phyloP scores from a whole-genome alignment of 2,888 invertebrate species.

The Epistrophella euchroma region DNA sequence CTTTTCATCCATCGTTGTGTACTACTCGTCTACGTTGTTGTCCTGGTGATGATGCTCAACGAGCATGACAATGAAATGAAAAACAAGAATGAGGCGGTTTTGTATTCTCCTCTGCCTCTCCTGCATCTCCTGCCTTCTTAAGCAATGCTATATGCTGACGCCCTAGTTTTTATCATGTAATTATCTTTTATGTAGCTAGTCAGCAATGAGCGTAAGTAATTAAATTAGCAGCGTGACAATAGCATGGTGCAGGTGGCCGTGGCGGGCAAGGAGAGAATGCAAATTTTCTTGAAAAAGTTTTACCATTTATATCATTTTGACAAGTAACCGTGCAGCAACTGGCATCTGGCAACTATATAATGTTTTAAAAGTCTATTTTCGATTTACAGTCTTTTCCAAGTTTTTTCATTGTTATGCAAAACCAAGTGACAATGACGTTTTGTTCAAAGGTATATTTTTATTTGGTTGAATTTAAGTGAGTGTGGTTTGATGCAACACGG shows the following conservation, averaged over 20 bases:
- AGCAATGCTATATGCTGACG: conserved; percentile 64
- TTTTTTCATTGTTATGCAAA: conserved; percentile 61
- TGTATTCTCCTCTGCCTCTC: conserved; percentile 7
- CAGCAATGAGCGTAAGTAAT: conserved; percentile 83
- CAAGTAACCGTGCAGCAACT: neutral
- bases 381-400: conserved; percentile 46
- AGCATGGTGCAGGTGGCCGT: no score
- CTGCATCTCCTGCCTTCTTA: conserved; percentile 20
- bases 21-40: conserved; percentile 32
- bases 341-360: conserved; percentile 1
- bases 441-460: neutral
- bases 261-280: conserved; percentile 34
- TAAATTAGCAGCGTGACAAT: conserved; percentile 80
- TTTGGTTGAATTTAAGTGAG: conserved; percentile 7
- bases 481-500: neutral
- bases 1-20: conserved; percentile 26
- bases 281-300: conserved; percentile 38
- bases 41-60: conserved; percentile 71
- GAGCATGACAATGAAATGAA: conserved; percentile 69
- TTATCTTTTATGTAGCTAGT: conserved; percentile 75
- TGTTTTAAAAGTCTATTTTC: conserved; percentile 43
- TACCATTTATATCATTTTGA: conserved; percentile 33
- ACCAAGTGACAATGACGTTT: conserved; percentile 11
- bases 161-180: conserved; percentile 75
- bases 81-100: conserved; percentile 43